Evolutionary conservation across 2,888 invertebrate genomes (phyloP), one percentile per base, ranked within the genome.

Genomic region (Pammene fasciana): DNA sequence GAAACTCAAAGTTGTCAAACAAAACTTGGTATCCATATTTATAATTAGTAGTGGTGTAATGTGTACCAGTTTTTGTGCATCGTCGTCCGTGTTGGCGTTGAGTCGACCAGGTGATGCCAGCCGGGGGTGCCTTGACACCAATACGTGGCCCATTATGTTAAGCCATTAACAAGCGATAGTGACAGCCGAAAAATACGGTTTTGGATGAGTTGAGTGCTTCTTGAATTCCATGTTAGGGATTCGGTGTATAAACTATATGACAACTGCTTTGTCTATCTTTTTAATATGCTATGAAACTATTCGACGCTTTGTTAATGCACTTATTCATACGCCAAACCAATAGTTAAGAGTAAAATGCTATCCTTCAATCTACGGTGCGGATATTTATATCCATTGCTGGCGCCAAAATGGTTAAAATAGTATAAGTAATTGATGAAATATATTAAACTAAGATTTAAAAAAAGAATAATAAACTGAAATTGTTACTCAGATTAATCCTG

Each of bases 61-160:
- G 43, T 45, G 57, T 52, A 18, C 16, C 54, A 46, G 57, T 26
- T 54, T 77, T 81, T 79, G 82, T 50, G 38, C 61, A 61, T 26
- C 26, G 26, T 80, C 82, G 75, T 74, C 77, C 79, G 76, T 75
- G 57, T 54, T 65, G 70, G 70, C 70, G 65, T 54, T 70, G 60
- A 26, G 48, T 50, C 16, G 34, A 74, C 74, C 72, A 67, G 79
- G 73, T 78, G 81, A 77, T 82, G 84, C 83, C 84, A 84, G 82
- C 68, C 72, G 55, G 57, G 68, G 71, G 71, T 71, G 75, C 86
- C 86, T 85, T 86, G 86, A 85, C 86, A 85, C 74, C 80, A 75
- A 78, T 84, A 81, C 78, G 75, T 78, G 78, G 52, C 72, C 75
- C 73, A 75, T 72, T 72, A 70, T 71, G 60, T 56, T 64, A 57